phyloP scores from a whole-genome alignment of 2,888 invertebrate species.

The Coleophora deauratella region DNA sequence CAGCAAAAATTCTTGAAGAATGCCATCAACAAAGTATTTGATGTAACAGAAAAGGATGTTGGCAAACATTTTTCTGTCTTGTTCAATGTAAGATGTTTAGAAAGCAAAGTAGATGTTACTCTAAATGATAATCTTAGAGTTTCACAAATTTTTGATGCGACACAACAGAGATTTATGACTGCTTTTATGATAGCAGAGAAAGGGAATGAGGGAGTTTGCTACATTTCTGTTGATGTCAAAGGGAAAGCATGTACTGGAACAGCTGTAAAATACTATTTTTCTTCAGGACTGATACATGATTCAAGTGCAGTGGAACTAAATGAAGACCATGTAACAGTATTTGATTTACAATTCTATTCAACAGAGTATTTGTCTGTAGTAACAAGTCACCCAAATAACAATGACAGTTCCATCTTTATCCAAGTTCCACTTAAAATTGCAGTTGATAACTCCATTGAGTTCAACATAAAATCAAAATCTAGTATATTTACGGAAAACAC shows the following conservation, averaged over 20 bases:
- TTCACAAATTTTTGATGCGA: slow-evolving; percentile 64
- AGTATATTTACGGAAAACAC: slow-evolving; percentile 60
- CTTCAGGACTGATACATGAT: slow-evolving; percentile 51
- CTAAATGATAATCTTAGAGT: slow-evolving; percentile 43
- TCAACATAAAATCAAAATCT: slow-evolving; percentile 48
- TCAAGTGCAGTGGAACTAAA: slow-evolving; percentile 25
- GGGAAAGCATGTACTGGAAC: slow-evolving; percentile 51
- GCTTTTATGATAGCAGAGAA: slow-evolving; percentile 57
- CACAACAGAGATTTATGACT: slow-evolving; percentile 64
- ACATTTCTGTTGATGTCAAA: slow-evolving; percentile 63
- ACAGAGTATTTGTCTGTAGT: slow-evolving; percentile 81
- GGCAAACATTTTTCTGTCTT: slow-evolving; percentile 75
- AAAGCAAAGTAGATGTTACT: slow-evolving; percentile 30
- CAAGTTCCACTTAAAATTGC: slow-evolving; percentile 65
- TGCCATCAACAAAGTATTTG: slow-evolving; percentile 79
- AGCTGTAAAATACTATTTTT: slow-evolving; percentile 71
- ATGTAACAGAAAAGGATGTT: slow-evolving; percentile 77
- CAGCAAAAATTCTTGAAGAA: slow-evolving; percentile 82
- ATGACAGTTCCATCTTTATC: slow-evolving; percentile 59
- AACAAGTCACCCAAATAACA: slow-evolving; percentile 66
- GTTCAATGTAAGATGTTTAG: slow-evolving; percentile 67
- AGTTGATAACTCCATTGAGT: slow-evolving; percentile 52
- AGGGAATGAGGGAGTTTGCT: slow-evolving; percentile 58
- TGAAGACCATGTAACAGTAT: slow-evolving; percentile 56
- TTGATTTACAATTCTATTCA: slow-evolving; percentile 86